These are phyloP conservation scores for Pimpla rufipes DNA, from an alignment of 2,888 invertebrate genomes.

Conservation along the genomic window DNA sequence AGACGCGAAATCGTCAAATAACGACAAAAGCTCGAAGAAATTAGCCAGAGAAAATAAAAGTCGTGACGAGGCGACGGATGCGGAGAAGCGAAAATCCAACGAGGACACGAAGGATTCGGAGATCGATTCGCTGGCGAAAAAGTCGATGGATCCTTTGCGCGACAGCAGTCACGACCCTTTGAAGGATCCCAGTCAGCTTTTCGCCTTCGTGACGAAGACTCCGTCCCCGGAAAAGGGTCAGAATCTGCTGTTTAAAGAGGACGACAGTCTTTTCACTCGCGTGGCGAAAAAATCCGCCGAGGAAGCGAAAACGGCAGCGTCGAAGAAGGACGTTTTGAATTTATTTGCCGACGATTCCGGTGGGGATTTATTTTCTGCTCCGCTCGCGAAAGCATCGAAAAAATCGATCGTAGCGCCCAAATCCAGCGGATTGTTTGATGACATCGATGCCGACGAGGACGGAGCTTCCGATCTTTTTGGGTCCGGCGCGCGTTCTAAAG, in stretches of 20 bases:
- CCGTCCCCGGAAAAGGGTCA: slow-evolving; percentile 83
- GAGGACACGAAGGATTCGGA: slow-evolving; percentile 20
- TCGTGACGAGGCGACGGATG: slow-evolving; percentile 14
- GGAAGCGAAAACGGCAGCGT: slow-evolving; percentile 56
- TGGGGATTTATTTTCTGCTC: slow-evolving; percentile 80
- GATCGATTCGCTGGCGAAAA: slow-evolving; percentile 41
- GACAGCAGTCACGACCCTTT: slow-evolving; percentile 80
- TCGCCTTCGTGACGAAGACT: slow-evolving; percentile 84
- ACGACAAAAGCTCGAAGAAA: slow-evolving; percentile 16
- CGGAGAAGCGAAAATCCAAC: slow-evolving; percentile 7
- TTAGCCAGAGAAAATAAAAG: slow-evolving; percentile 16
- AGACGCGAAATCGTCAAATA: slow-evolving; percentile 15
- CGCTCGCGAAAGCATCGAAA: slow-evolving; percentile 74
- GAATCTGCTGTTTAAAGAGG: slow-evolving; percentile 78
- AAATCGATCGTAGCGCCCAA: slow-evolving; percentile 72
- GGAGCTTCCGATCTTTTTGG: slow-evolving; percentile 75
- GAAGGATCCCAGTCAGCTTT: slow-evolving; percentile 82
- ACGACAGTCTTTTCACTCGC: slow-evolving; percentile 80
- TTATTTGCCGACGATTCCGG: slow-evolving; percentile 78
- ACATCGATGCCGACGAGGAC: slow-evolving; percentile 78
- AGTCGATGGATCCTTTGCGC: slow-evolving; percentile 79
- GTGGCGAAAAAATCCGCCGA: slow-evolving; percentile 70
- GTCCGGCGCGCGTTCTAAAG: slow-evolving; percentile 48
- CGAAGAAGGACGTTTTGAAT: slow-evolving; percentile 73
- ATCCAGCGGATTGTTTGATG: slow-evolving; percentile 79